Conservation (phyloP, 92 coral and sea anemone genomes). For the Epizoanthus scotinus region DNA sequence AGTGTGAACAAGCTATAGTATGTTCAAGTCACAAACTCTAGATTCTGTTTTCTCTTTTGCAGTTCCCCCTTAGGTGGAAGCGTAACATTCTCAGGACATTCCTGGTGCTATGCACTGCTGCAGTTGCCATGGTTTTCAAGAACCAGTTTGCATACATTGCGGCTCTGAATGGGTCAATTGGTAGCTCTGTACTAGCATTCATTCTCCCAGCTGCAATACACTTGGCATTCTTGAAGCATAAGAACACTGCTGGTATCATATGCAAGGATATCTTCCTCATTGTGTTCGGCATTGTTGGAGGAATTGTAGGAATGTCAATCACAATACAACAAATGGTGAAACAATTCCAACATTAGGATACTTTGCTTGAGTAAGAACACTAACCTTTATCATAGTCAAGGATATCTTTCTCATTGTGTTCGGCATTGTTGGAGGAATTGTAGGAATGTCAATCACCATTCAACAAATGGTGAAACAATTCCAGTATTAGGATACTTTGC, state of each 20-base stretch:
- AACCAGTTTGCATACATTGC: conserved; percentile 86
- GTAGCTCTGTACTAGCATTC: conserved; percentile 84
- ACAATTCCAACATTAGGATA: conserved; percentile 37
- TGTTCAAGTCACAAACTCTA: too few species aligned
- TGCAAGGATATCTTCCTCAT: conserved; percentile 78
- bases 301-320: conserved; percentile 72
- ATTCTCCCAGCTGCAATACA: conserved; percentile 89
- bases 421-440: conserved; percentile 82
- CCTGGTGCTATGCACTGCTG: conserved; percentile 75
- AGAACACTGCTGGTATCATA: conserved; percentile 41
- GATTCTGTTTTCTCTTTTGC: conserved; percentile 11
- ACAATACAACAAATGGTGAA: conserved; percentile 72
- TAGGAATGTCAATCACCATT: conserved; percentile 73
- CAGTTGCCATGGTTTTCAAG: conserved; percentile 75
- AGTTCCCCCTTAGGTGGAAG: conserved; percentile 84
- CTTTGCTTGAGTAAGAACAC: conserved; percentile 43
- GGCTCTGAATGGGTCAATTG: conserved; percentile 88
- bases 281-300: conserved; percentile 81
- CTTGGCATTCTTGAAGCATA: conserved; percentile 57
- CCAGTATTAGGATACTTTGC: not conserved
- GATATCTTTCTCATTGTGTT: conserved; percentile 72
- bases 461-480: conserved; percentile 69
- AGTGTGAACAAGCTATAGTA: too few species aligned
- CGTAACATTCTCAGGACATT: conserved; percentile 76
- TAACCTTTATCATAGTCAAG: conserved; percentile 60